These are phyloP conservation scores for Falco punctatus DNA, from an alignment of 2,113 vertebrate species.

Conservation along the genomic window DNA sequence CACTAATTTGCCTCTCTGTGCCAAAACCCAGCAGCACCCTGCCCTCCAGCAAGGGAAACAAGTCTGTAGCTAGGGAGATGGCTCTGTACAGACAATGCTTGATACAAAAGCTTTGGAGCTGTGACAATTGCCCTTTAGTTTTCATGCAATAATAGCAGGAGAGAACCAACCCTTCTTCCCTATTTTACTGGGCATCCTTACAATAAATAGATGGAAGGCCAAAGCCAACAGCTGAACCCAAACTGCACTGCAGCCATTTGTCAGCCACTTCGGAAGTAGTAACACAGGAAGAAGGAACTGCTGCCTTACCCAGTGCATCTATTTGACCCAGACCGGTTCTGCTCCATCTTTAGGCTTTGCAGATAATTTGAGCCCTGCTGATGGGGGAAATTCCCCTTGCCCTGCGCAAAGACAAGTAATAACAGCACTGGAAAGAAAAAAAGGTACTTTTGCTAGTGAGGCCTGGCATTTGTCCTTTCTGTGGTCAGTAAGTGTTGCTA, in stretches of 20 bases:
- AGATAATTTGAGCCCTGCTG: background rate
- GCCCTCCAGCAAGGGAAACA: conserved; percentile 49
- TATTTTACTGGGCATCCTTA: background rate
- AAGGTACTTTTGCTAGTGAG: background rate
- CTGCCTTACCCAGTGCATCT: background rate
- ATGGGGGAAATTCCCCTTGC: background rate
- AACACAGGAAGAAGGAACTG: background rate
- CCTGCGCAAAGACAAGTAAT: background rate
- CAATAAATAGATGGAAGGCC: background rate
- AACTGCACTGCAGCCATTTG: conserved; percentile 6
- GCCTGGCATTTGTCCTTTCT: background rate
- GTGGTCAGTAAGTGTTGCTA: background rate
- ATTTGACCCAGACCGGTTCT: background rate
- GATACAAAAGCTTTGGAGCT: conserved; percentile 38
- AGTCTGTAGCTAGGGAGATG: conserved; percentile 56
- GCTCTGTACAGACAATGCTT: conserved; percentile 40
- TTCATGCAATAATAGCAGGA: background rate
- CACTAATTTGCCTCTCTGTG: conserved; percentile 25
- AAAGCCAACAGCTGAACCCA: conserved; percentile 37
- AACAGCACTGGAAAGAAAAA: background rate
- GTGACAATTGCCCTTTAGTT: conserved; percentile 56
- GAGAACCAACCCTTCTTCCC: conserved; percentile 14
- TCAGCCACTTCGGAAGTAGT: background rate
- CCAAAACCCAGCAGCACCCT: conserved; percentile 57
- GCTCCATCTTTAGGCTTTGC: background rate